These are phyloP conservation scores for Pristionchus exspectatus DNA, from an alignment of 2,888 invertebrate species.

Conservation along the genomic window DNA sequence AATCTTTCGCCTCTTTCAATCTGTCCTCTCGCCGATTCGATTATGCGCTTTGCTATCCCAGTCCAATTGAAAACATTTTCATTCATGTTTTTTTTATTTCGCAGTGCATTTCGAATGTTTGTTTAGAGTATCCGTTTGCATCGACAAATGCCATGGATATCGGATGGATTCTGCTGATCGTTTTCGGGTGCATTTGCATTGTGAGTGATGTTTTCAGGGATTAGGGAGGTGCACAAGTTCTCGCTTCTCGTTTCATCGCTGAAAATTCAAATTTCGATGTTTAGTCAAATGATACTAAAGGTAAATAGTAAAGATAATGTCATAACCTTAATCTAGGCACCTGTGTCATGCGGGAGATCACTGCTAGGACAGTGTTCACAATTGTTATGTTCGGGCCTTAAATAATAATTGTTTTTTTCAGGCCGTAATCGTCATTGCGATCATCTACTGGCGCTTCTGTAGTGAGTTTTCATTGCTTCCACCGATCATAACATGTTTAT, in stretches of 20 bases:
- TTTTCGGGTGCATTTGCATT: conserved; percentile 27
- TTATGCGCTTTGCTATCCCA: not conserved
- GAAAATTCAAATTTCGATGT: too few species aligned
- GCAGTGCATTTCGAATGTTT: not conserved
- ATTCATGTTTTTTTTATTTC: not conserved
- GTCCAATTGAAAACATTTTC: too few species aligned
- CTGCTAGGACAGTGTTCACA: too few species aligned
- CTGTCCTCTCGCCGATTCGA: not conserved
- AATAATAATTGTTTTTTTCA: not conserved
- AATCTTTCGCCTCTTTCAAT: not conserved
- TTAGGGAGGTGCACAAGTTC: not conserved
- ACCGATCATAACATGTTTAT: not conserved
- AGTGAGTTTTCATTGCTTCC: conserved; percentile 2
- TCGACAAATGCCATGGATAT: conserved; percentile 35
- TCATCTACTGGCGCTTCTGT: conserved; percentile 37
- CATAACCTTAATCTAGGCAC: too few species aligned
- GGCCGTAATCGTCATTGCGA: not conserved
- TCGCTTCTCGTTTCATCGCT: not conserved
- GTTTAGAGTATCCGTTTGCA: not conserved
- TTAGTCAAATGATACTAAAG: too few species aligned
- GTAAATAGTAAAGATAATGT: too few species aligned
- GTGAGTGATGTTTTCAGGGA: not conserved
- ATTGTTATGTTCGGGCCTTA: not conserved
- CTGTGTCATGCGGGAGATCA: too few species aligned
- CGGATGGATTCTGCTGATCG: conserved; percentile 29